Evolutionary conservation across 2,113 vertebrate species (phyloP), one percentile per base, ranked within the genome.

Genomic region (Aegithalos caudatus): DNA sequence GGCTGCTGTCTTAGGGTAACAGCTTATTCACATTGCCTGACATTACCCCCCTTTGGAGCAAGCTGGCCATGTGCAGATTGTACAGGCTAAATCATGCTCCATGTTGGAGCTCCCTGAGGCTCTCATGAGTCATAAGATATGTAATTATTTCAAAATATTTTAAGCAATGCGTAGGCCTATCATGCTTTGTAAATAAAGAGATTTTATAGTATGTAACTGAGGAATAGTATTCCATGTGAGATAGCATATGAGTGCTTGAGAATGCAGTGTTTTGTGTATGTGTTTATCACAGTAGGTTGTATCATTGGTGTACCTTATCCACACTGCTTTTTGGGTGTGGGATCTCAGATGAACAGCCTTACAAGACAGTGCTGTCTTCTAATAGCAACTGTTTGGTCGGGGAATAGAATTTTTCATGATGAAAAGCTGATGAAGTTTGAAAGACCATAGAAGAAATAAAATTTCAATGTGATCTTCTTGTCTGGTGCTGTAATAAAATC

Each of bases 11-110:
- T 3, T 8, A 81, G 31, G 31, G 6, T 65, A 72, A 80, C 5
- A 66, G 29, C 8, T 7, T 57, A 40, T 29, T 82, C 18, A 38
- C 19, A 40, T 1, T 19, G 14, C 25, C 51, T 57, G 37, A 45
- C 8, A 27, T n/a, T 35, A 83, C 1, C 4, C 10, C 6, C 2
- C 11, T 64, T 70, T 53, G 37, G n/a, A 85, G 20, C 27, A 76
- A 79, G 80, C 4, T 56, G 28, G 18, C 35, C 61, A 8, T 5
- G 19, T 37, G 22, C 14, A 72, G 60, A 44, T 14, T 23, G 9
- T 61, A 12, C 25, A 57, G 28, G 9, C 6, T 79, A 17, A 4
- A 21, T 57, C 40, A 65, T 0, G 0, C 14, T 65, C 35, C 14
- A 7, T 15, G 28, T 2, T 40, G 44, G 35, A 74, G 18, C 28